Evolutionary conservation across 2,888 invertebrate genomes (phyloP).

Genomic region (Pheosia gnoma): DNA sequence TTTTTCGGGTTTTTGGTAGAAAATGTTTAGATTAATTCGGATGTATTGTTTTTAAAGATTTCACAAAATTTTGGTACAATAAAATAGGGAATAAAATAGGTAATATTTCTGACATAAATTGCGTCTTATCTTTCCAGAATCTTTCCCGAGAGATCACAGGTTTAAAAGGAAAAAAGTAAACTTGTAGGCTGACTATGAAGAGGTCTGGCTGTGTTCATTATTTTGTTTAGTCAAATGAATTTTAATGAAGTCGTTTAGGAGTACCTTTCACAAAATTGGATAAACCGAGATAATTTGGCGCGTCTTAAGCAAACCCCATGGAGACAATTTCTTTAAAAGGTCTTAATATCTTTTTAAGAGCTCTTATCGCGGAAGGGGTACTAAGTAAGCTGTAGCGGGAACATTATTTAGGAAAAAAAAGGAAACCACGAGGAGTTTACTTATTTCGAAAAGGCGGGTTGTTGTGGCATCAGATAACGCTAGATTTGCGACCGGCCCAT

Average conservation of each 20-base stretch:
- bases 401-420: conserved; percentile 78
- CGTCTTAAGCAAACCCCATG: conserved; percentile 46
- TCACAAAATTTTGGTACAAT: too few species aligned
- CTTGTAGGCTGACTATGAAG: background rate
- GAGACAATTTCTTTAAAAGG: conserved; percentile 77
- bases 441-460: conserved; percentile 78
- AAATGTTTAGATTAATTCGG: too few species aligned
- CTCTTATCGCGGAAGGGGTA: conserved; percentile 75
- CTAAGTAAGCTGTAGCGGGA: conserved; percentile 71
- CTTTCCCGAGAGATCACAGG: background rate
- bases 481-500: conserved; percentile 77
- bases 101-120: conserved; percentile 11
- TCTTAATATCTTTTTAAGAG: conserved; percentile 76
- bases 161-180: background rate
- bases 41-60: too few species aligned
- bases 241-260: conserved; percentile 15
- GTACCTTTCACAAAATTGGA: conserved; percentile 28
- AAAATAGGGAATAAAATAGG: too few species aligned
- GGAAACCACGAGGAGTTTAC: conserved; percentile 67
- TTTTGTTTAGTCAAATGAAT: conserved; percentile 8
- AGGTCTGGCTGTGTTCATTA: background rate
- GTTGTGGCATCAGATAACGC: conserved; percentile 73
- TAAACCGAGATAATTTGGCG: conserved; percentile 21
- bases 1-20: background rate
- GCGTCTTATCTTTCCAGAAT: background rate